Conservation (phyloP, 1,140 invertebrate genomes). For the Drosophila lini region DNA sequence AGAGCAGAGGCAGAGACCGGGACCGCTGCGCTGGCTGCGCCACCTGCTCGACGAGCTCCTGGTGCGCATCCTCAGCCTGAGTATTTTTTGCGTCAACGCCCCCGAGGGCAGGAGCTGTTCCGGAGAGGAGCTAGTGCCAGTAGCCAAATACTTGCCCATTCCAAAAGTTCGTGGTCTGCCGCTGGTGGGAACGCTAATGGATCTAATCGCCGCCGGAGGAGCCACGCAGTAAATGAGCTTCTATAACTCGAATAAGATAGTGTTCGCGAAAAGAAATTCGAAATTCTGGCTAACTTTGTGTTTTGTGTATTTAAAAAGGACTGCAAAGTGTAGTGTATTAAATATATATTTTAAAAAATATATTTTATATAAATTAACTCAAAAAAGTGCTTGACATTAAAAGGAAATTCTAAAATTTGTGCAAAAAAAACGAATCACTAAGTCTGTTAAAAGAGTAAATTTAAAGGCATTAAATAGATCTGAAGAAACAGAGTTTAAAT, state of each 20-base stretch:
- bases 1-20: slow-evolving; percentile 37
- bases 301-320: not conserved
- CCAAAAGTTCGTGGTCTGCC: slow-evolving; percentile 85
- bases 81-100: slow-evolving; percentile 16
- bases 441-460: too few relatives aligned
- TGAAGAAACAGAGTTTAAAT: not conserved
- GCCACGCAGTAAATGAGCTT: slow-evolving; percentile 80
- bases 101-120: not conserved
- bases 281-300: not conserved
- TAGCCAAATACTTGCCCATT: slow-evolving; percentile 53
- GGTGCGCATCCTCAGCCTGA: slow-evolving; percentile 30
- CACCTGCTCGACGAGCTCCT: slow-evolving; percentile 46
- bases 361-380: too few relatives aligned
- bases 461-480: not conserved
- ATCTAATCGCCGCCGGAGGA: slow-evolving; percentile 85
- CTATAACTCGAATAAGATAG: not conserved
- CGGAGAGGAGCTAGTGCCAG: slow-evolving; percentile 26
- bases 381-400: not conserved
- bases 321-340: not conserved
- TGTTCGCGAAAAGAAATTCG: not conserved
- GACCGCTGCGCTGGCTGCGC: slow-evolving; percentile 33
- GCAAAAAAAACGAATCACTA: not conserved
- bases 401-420: not conserved
- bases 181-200: slow-evolving; percentile 86
- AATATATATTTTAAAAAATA: too few relatives aligned